A percentile compares a stretch with the other conserved stretches of the same genome.
Evolutionary conservation across 2,113 vertebrate genomes (phyloP).

Genomic region (Emydura subglobosa): DNA sequence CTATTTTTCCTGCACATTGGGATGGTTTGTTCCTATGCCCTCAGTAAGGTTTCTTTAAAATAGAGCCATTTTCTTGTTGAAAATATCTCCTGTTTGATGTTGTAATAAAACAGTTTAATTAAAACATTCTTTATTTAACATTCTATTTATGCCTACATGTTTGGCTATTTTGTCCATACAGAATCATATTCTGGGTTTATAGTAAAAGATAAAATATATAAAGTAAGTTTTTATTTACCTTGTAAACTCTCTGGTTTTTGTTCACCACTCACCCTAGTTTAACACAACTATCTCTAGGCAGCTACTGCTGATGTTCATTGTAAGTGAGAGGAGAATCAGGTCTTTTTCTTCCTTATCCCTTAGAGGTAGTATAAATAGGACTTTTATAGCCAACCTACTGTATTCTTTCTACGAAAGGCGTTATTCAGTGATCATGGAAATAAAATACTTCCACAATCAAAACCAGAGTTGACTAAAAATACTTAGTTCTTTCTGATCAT

Average conservation of each 20-base stretch:
- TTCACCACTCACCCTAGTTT: background rate
- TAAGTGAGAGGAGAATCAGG: background rate
- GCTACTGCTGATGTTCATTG: background rate
- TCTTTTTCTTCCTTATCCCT: no score
- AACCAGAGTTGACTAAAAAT: background rate
- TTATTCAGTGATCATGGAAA: background rate
- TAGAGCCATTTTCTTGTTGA: background rate
- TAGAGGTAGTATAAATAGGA: background rate
- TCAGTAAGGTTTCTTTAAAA: no score
- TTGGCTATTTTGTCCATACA: background rate
- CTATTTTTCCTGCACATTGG: no score
- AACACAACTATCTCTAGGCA: background rate
- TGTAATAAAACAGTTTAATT: background rate
- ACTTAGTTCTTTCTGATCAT: background rate
- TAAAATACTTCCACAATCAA: background rate
- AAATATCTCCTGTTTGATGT: background rate
- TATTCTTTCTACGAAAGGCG: background rate
- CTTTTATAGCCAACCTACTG: background rate
- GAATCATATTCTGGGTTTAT: background rate
- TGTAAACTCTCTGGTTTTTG: background rate
- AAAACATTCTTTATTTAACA: background rate
- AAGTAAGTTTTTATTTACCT: background rate
- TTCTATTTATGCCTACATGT: background rate
- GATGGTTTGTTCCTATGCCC: no score
- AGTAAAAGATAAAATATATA: background rate